phyloP scores from a whole-genome alignment of 2,797 vertebrate species.

The Argyrosomus regius region DNA sequence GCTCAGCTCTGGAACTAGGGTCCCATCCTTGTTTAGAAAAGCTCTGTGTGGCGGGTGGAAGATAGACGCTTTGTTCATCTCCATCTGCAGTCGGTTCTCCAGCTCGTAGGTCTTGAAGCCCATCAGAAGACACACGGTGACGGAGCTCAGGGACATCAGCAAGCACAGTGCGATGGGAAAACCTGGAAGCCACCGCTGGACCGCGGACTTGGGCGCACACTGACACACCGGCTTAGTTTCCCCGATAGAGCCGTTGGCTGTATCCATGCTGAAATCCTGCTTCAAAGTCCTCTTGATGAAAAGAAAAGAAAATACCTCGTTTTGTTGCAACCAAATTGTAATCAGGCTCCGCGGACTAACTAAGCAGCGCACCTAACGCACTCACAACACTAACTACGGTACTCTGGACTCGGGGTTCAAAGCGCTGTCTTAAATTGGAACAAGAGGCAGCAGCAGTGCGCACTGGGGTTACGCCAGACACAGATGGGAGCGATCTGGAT shows the following conservation, averaged over 20 bases:
- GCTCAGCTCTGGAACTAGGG: conserved; percentile 85
- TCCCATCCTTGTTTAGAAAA: conserved; percentile 80
- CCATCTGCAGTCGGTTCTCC: conserved; percentile 89
- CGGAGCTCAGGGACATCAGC: conserved; percentile 89
- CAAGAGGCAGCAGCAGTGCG: conserved; percentile 49
- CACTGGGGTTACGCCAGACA: conserved; percentile 55
- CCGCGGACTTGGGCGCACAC: conserved; percentile 65
- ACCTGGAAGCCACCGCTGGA: conserved; percentile 73
- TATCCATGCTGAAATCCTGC: conserved; percentile 77
- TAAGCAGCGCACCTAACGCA: conserved; percentile 21
- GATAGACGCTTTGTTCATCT: conserved; percentile 79
- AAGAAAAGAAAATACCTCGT: conserved; percentile 4
- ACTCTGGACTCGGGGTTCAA: conserved; percentile 37
- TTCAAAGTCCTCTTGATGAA: conserved; percentile 23
- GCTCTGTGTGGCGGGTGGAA: conserved; percentile 64
- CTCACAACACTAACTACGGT: conserved; percentile 31
- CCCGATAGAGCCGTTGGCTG: conserved; percentile 58
- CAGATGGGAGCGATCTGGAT: conserved; percentile 68
- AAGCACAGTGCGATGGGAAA: conserved; percentile 82
- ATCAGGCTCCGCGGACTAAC: conserved; percentile 13
- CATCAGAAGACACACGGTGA: conserved; percentile 90
- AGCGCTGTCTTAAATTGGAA: conserved; percentile 56
- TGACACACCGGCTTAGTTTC: conserved; percentile 76
- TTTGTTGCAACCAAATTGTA: background rate
- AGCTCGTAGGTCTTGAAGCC: conserved; percentile 88